A percentile compares a stretch with the other conserved stretches of the same genome.
Evolutionary conservation across 30 jellyfish, hydroid and myxozoan genomes (phyloP).

Genomic region (Aurelia sp.): DNA sequence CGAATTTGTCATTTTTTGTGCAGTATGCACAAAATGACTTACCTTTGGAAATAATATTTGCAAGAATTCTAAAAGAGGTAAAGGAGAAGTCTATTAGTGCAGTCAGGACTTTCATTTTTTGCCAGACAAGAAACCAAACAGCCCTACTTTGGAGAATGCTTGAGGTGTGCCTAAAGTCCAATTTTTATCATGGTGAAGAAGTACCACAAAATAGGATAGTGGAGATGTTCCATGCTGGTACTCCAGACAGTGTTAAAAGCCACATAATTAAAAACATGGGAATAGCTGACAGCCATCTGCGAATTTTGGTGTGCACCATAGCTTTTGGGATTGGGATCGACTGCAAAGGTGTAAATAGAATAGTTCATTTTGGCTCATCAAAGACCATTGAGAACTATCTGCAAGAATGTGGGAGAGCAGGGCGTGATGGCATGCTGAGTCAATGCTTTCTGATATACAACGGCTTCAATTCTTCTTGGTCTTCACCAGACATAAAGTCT

Average conservation of each 20-base stretch:
- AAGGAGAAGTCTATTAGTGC: too few relatives aligned
- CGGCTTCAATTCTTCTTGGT: neutral
- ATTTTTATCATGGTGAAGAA: constrained; percentile 4
- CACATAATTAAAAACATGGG: neutral
- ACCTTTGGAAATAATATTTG: too few relatives aligned
- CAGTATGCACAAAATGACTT: too few relatives aligned
- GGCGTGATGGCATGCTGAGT: neutral
- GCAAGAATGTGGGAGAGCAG: too few relatives aligned
- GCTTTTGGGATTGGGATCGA: constrained; percentile 31
- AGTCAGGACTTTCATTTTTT: too few relatives aligned
- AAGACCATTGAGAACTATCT: too few relatives aligned
- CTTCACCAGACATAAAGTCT: constrained; percentile 3
- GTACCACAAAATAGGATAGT: neutral
- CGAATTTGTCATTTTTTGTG: too few relatives aligned
- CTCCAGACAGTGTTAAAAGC: constrained; percentile 1
- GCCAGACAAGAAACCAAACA: too few relatives aligned
- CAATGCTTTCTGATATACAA: neutral
- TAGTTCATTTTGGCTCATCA: constrained; percentile 10
- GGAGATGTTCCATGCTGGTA: too few relatives aligned
- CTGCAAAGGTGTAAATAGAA: constrained; percentile 18
- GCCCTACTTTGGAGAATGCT: too few relatives aligned
- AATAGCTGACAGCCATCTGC: neutral
- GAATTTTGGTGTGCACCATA: neutral
- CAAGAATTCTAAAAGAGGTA: too few relatives aligned
- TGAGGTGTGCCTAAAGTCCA: neutral